Percentiles rank a stretch among this genome's conserved stretches.
Evolutionary conservation across 1,140 invertebrate species (phyloP).

Genomic region (Pseudomyrmex gracilis): DNA sequence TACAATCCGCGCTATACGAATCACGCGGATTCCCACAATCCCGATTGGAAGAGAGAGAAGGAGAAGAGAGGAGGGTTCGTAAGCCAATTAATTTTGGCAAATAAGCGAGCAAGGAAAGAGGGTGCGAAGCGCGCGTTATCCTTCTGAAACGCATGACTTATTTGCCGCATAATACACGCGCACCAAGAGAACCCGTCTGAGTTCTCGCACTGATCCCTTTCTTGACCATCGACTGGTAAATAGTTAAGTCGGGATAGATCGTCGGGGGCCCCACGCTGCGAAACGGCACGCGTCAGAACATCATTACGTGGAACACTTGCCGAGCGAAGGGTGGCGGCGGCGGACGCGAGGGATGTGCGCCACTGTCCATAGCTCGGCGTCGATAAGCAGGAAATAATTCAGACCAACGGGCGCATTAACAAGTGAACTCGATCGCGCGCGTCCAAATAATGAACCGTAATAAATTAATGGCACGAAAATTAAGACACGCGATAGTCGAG

Average conservation of each 20-base stretch:
- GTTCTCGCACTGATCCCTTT: slow-evolving; percentile 10
- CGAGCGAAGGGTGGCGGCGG: slow-evolving; percentile 60
- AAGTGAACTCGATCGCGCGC: slow-evolving; percentile 32
- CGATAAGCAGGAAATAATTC: slow-evolving; percentile 51
- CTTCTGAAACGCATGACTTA: slow-evolving; percentile 79
- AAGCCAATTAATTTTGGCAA: slow-evolving; percentile 84
- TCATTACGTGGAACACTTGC: slow-evolving; percentile 85
- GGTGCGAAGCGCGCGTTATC: slow-evolving; percentile 47
- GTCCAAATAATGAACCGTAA: slow-evolving; percentile 31
- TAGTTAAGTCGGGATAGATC: slow-evolving; percentile 72
- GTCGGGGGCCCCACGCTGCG: slow-evolving; percentile 76
- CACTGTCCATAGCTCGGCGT: slow-evolving; percentile 62
- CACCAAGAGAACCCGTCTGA: slow-evolving; percentile 27
- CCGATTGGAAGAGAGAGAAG: not conserved
- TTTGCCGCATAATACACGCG: slow-evolving; percentile 79
- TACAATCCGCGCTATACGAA: not conserved
- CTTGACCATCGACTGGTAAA: slow-evolving; percentile 73
- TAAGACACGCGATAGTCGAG: no score
- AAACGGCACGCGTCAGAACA: slow-evolving; percentile 84
- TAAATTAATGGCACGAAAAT: slow-evolving; percentile 32
- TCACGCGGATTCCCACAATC: slow-evolving; percentile 58
- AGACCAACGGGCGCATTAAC: slow-evolving; percentile 40
- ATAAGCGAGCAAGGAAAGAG: slow-evolving; percentile 77
- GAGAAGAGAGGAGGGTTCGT: slow-evolving; percentile 3
- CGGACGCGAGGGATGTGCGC: slow-evolving; percentile 28